Evolutionary conservation across 2,888 invertebrate species (phyloP), one percentile per base, ranked within the genome.

Genomic region (Germaria angustata): DNA sequence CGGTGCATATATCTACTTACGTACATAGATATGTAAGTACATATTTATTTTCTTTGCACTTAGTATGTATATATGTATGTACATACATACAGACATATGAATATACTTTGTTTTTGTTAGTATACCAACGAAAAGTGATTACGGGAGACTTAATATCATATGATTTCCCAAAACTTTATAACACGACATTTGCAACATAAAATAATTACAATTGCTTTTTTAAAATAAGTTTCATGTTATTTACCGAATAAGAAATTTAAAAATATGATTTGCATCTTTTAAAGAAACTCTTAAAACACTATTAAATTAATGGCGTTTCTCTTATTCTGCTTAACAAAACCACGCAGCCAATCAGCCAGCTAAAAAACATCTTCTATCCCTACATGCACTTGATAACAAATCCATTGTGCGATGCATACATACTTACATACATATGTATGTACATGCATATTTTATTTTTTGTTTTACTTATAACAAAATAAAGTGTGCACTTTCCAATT

Each of bases 91-190:
- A 5, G 2, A 49, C 13, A 13, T 11, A 24, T 11, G 28, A 5
- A 28, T 6, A 28, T 28, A 5, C 69, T 53, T 46, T 61, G 13
- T 63, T 69, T 66, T 39, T 28, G 78, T 66, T 59, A 53, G 81
- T 82, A 82, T 82, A 82, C 78, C 75, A 71, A 75, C 69, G 61
- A 73, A 75, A 71, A 59, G 32, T 53, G 17, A 69, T 71, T 75
- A 51, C 57, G 57, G 76, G 71, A 77, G 66, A 73, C 66, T 72
- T 53, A 46, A 46, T 57, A n/a, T 9, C 17, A 65, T 39, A 39
- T 20, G 22, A 49, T 69, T 72, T 41, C 15, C 32, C 49, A 66
- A 72, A 55, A 20, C 1, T 34, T n/a, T 44, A 22, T 7, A 32
- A 22, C 15, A 22, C n/a, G 36, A 17, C 4, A 72, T 32, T 53